Evolutionary conservation across 2,113 vertebrate genomes (phyloP).

Genomic region (Vidua chalybeata): DNA sequence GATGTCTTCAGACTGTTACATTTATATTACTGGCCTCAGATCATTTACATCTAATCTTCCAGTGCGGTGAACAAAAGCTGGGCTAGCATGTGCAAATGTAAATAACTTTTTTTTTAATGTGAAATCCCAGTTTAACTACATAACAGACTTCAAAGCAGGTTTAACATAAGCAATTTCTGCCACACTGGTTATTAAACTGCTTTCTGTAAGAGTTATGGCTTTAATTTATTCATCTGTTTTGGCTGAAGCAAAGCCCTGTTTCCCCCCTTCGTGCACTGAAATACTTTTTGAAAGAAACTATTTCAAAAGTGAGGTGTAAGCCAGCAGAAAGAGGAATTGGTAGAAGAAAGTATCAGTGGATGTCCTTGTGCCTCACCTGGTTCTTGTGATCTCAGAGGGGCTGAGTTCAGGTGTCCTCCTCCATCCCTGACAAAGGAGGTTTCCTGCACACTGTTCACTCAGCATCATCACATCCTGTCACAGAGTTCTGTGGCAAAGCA

Average conservation of each 20-base stretch:
- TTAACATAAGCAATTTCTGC: slow-evolving; percentile 21
- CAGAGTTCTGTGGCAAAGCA: not conserved
- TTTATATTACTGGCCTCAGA: slow-evolving; percentile 19
- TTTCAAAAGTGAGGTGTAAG: not conserved
- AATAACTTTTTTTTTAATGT: slow-evolving; percentile 37
- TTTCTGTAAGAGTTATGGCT: not conserved
- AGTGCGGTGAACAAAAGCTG: slow-evolving; percentile 32
- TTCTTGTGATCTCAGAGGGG: not conserved
- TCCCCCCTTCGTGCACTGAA: not conserved
- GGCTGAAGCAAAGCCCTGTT: not conserved
- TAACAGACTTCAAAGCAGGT: slow-evolving; percentile 28
- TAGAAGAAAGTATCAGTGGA: not conserved
- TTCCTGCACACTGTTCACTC: not conserved
- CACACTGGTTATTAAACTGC: not conserved
- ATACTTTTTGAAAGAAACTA: not conserved
- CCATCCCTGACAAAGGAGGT: not conserved
- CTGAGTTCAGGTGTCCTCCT: not conserved
- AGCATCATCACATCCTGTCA: fast-evolving
- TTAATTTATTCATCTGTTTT: slow-evolving; percentile 19
- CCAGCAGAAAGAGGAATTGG: not conserved
- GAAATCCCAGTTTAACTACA: slow-evolving; percentile 56
- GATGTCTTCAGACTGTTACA: slow-evolving; percentile 25
- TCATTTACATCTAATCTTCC: slow-evolving; percentile 48
- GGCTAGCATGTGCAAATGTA: slow-evolving; percentile 37
- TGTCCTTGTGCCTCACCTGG: not conserved